A percentile compares a stretch with the other conserved stretches of the same genome.
Conservation (phyloP, 2,113 vertebrate species). For the Ceyx melanurus region DNA sequence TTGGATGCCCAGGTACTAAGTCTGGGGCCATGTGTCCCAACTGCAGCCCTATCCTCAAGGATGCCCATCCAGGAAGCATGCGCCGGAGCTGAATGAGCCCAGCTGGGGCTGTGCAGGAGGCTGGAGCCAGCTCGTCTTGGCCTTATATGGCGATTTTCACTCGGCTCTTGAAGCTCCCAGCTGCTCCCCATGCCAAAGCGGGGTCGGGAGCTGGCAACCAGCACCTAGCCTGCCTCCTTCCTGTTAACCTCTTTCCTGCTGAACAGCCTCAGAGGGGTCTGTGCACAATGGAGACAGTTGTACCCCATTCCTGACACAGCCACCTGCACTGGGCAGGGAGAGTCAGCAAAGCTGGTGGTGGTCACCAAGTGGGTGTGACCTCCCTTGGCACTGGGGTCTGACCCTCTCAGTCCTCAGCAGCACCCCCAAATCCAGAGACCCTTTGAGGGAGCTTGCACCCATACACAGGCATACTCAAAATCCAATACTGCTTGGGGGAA, state of each 20-base stretch:
- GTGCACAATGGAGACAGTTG: fast-evolving
- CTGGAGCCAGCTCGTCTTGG: conserved; percentile 14
- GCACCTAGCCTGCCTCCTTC: conserved; percentile 8
- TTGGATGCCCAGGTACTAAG: background rate
- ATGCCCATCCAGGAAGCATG: background rate
- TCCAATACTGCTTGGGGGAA: background rate
- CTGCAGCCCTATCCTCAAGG: fast-evolving
- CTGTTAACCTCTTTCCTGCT: conserved; percentile 43
- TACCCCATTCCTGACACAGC: background rate
- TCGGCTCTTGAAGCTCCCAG: conserved; percentile 19
- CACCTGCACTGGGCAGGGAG: fast-evolving
- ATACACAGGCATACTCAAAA: fast-evolving
- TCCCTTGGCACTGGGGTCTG: background rate
- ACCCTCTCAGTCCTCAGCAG: background rate
- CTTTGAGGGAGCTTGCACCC: background rate
- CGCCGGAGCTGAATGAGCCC: background rate
- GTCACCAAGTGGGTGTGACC: background rate
- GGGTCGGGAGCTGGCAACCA: conserved; percentile 33
- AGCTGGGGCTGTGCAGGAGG: background rate
- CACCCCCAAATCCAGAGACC: background rate
- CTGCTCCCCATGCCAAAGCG: conserved; percentile 52
- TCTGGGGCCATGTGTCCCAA: background rate
- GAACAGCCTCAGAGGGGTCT: background rate
- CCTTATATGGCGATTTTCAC: conserved; percentile 64
- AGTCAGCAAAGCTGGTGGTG: background rate